Evolutionary conservation across 2,797 vertebrate species (phyloP), one percentile per base, ranked within the genome.

Genomic region (Ceryle rudis): DNA sequence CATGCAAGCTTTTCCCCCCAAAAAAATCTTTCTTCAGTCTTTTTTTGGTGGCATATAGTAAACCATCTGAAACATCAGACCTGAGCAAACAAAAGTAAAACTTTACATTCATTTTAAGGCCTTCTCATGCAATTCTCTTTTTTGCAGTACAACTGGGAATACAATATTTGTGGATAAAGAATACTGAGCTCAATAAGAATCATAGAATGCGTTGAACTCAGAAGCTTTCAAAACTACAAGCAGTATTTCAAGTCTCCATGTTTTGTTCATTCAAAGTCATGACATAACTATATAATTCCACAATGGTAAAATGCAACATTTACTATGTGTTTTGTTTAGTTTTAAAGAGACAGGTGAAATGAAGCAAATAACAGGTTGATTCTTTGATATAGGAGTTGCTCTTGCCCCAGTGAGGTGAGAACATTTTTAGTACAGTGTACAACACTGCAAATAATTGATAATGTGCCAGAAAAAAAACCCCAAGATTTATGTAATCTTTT

Each of bases 401-500:
- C n/a, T 77, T 29, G 3, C 4, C 33, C 12, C 19, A 21, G 0
- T 7, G 13, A 84, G 25, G 13, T 16, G 62, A 67, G 8, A 20
- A n/a, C 14, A 14, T n/a, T 65, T 60, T 84, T 75, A 12, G 12
- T 26, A 4, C 37, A 14, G 21, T 5, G 5, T 51, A 37, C 18
- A 54, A 54, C 15, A 54, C 15, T 6, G 5, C 13, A 58, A 61
- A 84, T 21, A 65, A 25, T 33, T 60, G 55, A 79, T 39, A 44
- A 75, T 23, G 17, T 66, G 28, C n/a, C 31, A 75, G 62, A 18
- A 11, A 0, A 20, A 25, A 52, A 3, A 0, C 1, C 2, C 4
- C 37, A 46, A 15, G 5, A 29, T 85, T 78, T 54, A 41, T 72
- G 11, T 72, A 64, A 62, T 54, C 72, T 22, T 74, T 72, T 71